A percentile compares a stretch with the other conserved stretches of the same genome.
phyloP scores from a whole-genome alignment of 2,888 invertebrate genomes.

The Entomobrya proxima region DNA sequence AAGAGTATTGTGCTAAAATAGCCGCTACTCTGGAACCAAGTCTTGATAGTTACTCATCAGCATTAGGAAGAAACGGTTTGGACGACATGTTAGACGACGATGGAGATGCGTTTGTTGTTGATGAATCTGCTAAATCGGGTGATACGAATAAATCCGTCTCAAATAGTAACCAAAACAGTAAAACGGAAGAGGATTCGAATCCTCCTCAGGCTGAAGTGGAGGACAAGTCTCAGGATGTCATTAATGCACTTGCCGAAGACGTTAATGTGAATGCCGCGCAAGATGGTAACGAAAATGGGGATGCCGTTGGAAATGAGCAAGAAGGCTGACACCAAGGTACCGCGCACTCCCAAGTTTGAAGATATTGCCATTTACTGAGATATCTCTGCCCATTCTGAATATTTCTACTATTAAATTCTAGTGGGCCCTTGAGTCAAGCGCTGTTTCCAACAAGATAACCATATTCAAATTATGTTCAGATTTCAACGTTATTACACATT shows the following conservation, averaged over 20 bases:
- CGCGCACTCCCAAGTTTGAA: too few relatives aligned
- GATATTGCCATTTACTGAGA: neutral
- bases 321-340: slow-evolving; percentile 58
- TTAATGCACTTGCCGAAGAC: slow-evolving; percentile 7
- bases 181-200: slow-evolving; percentile 21
- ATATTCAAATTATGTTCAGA: neutral
- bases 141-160: slow-evolving; percentile 61
- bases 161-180: slow-evolving; percentile 35
- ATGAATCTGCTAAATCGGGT: slow-evolving; percentile 40
- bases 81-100: slow-evolving; percentile 47
- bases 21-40: slow-evolving; percentile 67
- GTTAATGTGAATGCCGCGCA: slow-evolving; percentile 22
- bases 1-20: slow-evolving; percentile 77
- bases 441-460: neutral
- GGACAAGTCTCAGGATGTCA: slow-evolving; percentile 28
- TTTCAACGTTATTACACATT: neutral
- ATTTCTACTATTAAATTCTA: neutral
- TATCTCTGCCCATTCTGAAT: neutral
- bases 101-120: slow-evolving; percentile 34
- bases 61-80: slow-evolving; percentile 20
- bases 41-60: slow-evolving; percentile 40
- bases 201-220: slow-evolving; percentile 37
- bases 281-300: slow-evolving; percentile 33
- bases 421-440: neutral
- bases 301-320: neutral